Evolutionary conservation across 2,797 vertebrate genomes (phyloP).

Genomic region (Myotis myotis): DNA sequence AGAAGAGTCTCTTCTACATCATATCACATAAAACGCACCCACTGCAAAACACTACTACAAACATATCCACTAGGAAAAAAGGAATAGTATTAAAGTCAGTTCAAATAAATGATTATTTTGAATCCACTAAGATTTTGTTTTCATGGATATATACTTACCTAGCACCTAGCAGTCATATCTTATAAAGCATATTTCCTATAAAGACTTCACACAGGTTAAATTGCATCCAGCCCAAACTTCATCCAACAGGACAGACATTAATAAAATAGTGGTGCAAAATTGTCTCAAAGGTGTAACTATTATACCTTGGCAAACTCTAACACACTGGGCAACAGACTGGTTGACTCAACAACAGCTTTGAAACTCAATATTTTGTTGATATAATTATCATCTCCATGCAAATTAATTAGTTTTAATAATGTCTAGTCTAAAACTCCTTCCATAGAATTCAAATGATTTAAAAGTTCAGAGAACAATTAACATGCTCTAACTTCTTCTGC

Average conservation of each 20-base stretch:
- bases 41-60: background rate
- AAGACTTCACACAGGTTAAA: background rate
- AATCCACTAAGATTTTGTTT: background rate
- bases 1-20: background rate
- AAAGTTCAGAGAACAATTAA: background rate
- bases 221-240: background rate
- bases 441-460: background rate
- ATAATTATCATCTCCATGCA: background rate
- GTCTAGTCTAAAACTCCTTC: background rate
- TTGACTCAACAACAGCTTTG: background rate
- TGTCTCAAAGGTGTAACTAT: background rate
- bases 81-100: background rate
- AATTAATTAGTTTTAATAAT: slow-evolving; percentile 35
- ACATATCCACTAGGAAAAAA: background rate
- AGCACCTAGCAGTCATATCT: background rate
- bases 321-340: background rate
- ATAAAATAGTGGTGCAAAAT: background rate
- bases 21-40: background rate
- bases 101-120: slow-evolving; percentile 42
- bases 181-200: background rate
- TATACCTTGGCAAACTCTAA: background rate
- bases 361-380: background rate
- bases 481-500: background rate
- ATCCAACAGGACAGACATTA: background rate
- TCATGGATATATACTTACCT: background rate